These are phyloP conservation scores for Polydrusus cervinus DNA, from an alignment of 2,888 invertebrate species.

Conservation along the genomic window DNA sequence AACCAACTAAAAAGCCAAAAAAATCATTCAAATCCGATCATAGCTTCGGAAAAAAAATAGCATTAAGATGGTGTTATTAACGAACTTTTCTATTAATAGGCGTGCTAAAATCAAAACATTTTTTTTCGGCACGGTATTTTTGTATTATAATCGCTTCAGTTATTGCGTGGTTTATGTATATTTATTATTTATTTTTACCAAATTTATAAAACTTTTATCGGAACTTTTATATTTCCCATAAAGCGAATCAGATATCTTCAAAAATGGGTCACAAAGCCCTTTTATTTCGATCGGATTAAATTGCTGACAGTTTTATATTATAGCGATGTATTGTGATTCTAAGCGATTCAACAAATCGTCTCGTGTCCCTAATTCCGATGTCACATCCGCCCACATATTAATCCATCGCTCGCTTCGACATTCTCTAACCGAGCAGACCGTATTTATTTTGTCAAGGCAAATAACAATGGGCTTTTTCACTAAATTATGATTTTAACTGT, in stretches of 20 bases:
- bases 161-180: not conserved
- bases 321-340: constrained; percentile 13
- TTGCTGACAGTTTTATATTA: constrained; percentile 5
- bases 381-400: constrained; percentile 34
- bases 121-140: too few species aligned
- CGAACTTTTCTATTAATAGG: too few species aligned
- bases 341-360: constrained; percentile 24
- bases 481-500: too few species aligned
- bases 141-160: too few species aligned
- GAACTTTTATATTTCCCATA: not conserved
- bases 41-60: too few species aligned
- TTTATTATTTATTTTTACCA: not conserved
- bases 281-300: constrained; percentile 1
- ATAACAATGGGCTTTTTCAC: too few species aligned
- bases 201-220: not conserved
- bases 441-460: constrained; percentile 7
- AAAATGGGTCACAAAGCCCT: constrained; percentile 3
- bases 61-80: too few species aligned
- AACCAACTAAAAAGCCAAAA: too few species aligned
- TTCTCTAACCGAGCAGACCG: not conserved
- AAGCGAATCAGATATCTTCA: not conserved
- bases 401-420: constrained; percentile 9
- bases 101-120: too few species aligned
- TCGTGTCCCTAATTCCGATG: constrained; percentile 22
- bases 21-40: too few species aligned